Evolutionary conservation across 92 coral and sea anemone genomes (phyloP).

Genomic region (Diadumene lineata): DNA sequence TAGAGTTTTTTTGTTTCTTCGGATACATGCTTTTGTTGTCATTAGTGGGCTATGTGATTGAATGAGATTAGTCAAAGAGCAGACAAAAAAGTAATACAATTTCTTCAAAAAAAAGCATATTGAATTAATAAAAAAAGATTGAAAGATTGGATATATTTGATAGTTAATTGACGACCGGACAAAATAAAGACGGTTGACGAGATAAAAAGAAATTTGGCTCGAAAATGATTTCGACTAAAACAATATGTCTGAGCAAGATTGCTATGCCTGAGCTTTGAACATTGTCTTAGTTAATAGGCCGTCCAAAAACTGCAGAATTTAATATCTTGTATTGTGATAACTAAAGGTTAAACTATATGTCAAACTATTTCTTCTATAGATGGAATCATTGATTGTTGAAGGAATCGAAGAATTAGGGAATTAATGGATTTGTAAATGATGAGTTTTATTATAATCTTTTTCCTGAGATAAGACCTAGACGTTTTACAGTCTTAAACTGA

Average conservation of each 20-base stretch:
- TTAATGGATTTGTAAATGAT: constrained; percentile 5
- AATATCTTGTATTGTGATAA: background rate
- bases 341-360: background rate
- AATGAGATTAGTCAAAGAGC: too few species aligned
- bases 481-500: background rate
- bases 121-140: background rate
- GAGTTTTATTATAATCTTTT: background rate
- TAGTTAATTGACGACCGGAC: constrained; percentile 19
- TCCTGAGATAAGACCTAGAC: background rate
- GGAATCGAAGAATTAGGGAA: background rate
- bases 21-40: too few species aligned
- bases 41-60: too few species aligned
- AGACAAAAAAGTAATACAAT: too few species aligned
- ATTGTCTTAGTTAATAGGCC: background rate
- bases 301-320: background rate
- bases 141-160: background rate
- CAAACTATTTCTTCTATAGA: background rate
- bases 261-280: background rate
- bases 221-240: background rate
- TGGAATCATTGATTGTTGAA: background rate
- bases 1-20: too few species aligned
- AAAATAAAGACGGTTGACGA: background rate
- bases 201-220: background rate
- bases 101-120: too few species aligned
- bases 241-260: background rate